Evolutionary conservation across 1,140 invertebrate genomes (phyloP), one percentile per base, ranked within the genome.

Genomic region (Macrobrachium rosenbergii): DNA sequence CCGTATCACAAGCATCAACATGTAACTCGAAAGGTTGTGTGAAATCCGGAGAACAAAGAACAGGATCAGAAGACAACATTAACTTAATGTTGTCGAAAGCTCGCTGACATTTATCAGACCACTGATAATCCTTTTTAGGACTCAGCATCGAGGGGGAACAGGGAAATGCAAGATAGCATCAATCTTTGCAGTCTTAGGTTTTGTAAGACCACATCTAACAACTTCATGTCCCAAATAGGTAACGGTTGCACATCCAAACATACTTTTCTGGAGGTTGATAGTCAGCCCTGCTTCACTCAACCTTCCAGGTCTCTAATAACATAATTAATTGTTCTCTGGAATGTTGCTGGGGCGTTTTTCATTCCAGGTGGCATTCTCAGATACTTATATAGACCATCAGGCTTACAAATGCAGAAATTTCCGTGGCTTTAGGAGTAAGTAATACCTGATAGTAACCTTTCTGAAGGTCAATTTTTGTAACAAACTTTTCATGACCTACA

Each of bases 181-280:
- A 17, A 77, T 43, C 23, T 77, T 77, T 21, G 75, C 75, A 45
- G 75, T 43, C 23, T 14, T 45, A 10, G 75, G 75, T 45, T 28
- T 45, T 17, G 43, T 45, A 43, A 16, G 11, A 37, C 37, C 75
- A 12, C 14, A 17, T 21, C 37, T n/a, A n/a, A n/a, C 75, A 77
- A 77, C 75, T 43, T 43, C 75, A 77, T 77, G 75, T 14, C 75
- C 75, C 23, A 77, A 43, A 43, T 43, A 77, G 75, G 43, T 43
- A 17, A 77, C 75, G 23, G 11, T 77, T 6, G n/a, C 75, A 28
- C 75, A 43, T 11, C 75, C 37, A n/a, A 77, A 77, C n/a, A 37
- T 43, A n/a, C 75, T 77, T 43, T 77, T 12, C 16, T 11, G 23
- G 23, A 77, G 75, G 75, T 77, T 77, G 75, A 45, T 77, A 43